Conservation (phyloP, 2,888 invertebrate genomes). For the Microctonus hyperodae region DNA sequence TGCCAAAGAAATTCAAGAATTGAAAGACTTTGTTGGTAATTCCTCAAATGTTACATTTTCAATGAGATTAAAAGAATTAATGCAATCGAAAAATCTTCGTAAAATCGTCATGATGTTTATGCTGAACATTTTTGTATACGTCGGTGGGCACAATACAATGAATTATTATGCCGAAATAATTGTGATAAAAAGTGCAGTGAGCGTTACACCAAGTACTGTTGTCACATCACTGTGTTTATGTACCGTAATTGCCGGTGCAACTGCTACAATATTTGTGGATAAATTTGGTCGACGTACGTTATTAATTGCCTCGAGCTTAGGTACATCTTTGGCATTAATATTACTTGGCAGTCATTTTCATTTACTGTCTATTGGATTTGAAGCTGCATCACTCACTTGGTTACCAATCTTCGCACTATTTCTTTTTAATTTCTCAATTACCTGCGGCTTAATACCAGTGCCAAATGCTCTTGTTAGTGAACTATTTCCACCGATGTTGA, state of each 20-base stretch:
- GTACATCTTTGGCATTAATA: slow-evolving; percentile 53
- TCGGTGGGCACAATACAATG: slow-evolving; percentile 62
- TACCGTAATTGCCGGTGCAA: slow-evolving; percentile 63
- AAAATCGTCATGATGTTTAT: slow-evolving; percentile 61
- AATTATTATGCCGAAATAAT: slow-evolving; percentile 62
- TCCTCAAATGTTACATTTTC: slow-evolving; percentile 40
- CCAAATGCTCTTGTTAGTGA: slow-evolving; percentile 54
- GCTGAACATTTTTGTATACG: slow-evolving; percentile 66
- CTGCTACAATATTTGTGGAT: slow-evolving; percentile 64
- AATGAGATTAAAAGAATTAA: slow-evolving; percentile 46
- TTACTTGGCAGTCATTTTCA: slow-evolving; percentile 53
- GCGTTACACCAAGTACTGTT: slow-evolving; percentile 57
- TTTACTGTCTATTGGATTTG: slow-evolving; percentile 41
- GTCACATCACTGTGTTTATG: slow-evolving; percentile 65
- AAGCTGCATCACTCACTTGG: slow-evolving; percentile 43
- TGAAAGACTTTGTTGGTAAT: slow-evolving; percentile 50
- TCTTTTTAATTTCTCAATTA: slow-evolving; percentile 46
- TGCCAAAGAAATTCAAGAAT: slow-evolving; percentile 51
- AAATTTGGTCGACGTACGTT: slow-evolving; percentile 64
- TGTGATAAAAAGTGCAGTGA: slow-evolving; percentile 56
- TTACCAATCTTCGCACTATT: slow-evolving; percentile 50
- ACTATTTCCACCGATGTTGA: slow-evolving; percentile 55
- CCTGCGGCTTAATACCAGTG: slow-evolving; percentile 50
- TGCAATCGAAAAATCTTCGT: slow-evolving; percentile 55
- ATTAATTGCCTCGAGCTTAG: slow-evolving; percentile 62